phyloP scores from a whole-genome alignment of 1,140 invertebrate species.

The Cydia amplana region DNA sequence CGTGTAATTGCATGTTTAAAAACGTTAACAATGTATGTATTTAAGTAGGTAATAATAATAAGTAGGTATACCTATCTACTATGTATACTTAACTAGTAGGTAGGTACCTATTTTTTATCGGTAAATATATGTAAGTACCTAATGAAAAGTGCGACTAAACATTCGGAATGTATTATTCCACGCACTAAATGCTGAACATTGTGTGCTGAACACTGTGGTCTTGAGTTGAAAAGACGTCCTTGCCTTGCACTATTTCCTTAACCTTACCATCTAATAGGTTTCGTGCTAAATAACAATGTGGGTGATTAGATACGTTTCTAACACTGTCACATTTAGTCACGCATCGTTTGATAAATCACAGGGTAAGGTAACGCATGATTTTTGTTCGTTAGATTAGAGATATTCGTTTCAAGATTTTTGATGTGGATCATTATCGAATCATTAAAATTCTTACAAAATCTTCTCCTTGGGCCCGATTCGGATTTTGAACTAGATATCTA shows the following conservation, averaged over 20 bases:
- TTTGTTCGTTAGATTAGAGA: too few species aligned
- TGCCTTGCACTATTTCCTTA: constrained; percentile 47
- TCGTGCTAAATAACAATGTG: constrained; percentile 46
- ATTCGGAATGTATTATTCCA: neutral
- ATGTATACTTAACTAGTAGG: constrained; percentile 18
- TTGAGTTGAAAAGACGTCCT: constrained; percentile 37
- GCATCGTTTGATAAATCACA: constrained; percentile 34
- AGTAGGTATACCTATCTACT: neutral
- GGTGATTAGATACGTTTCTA: constrained; percentile 46
- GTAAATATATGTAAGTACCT: neutral
- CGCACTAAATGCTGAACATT: neutral
- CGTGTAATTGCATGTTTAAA: constrained; percentile 31
- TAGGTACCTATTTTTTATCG: neutral
- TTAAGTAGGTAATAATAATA: too few species aligned
- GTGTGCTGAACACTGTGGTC: too few species aligned
- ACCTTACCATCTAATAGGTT: constrained; percentile 35
- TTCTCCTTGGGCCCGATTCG: too few species aligned
- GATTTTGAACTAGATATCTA: too few species aligned
- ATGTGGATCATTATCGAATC: neutral
- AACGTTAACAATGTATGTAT: constrained; percentile 7
- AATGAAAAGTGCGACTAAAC: neutral
- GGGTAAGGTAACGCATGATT: neutral
- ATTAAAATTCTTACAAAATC: neutral
- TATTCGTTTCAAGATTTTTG: too few species aligned
- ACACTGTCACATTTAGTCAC: constrained; percentile 42